Evolutionary conservation across 2,888 invertebrate genomes (phyloP).

Genomic region (Pristionchus exspectatus): DNA sequence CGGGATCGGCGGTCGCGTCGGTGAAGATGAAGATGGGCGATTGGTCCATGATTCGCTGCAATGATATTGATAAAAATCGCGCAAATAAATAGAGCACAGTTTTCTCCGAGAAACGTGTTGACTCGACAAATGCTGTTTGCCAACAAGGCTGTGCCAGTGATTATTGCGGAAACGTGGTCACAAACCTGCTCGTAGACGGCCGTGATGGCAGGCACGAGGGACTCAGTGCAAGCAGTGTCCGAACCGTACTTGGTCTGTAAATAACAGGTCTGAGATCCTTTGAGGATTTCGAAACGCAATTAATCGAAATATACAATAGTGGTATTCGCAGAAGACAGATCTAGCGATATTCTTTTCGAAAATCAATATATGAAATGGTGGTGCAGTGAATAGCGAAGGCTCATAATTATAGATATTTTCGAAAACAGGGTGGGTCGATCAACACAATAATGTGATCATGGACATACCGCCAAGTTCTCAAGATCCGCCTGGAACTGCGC

Average conservation of each 20-base stretch:
- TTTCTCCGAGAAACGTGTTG: no score
- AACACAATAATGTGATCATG: not conserved
- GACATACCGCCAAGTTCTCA: not conserved
- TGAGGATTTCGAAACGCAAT: not conserved
- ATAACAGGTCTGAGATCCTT: not conserved
- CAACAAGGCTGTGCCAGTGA: no score
- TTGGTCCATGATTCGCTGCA: constrained; percentile 56
- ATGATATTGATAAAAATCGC: no score
- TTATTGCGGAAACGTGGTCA: no score
- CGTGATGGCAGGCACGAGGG: constrained; percentile 10
- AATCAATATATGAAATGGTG: no score
- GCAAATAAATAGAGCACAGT: no score
- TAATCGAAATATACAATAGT: not conserved
- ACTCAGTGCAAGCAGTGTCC: constrained; percentile 28
- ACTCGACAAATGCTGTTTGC: no score
- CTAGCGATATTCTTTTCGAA: no score
- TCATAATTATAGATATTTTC: no score
- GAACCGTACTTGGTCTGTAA: not conserved
- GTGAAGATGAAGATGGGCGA: constrained; percentile 73
- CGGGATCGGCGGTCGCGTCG: constrained; percentile 63
- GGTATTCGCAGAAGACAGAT: no score
- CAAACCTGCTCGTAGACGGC: constrained; percentile 15
- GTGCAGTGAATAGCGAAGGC: no score
- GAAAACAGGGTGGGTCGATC: not conserved
- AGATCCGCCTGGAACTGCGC: not conserved